Evolutionary conservation across 2,797 vertebrate species (phyloP).

Genomic region (Epinephelus malabaricus): DNA sequence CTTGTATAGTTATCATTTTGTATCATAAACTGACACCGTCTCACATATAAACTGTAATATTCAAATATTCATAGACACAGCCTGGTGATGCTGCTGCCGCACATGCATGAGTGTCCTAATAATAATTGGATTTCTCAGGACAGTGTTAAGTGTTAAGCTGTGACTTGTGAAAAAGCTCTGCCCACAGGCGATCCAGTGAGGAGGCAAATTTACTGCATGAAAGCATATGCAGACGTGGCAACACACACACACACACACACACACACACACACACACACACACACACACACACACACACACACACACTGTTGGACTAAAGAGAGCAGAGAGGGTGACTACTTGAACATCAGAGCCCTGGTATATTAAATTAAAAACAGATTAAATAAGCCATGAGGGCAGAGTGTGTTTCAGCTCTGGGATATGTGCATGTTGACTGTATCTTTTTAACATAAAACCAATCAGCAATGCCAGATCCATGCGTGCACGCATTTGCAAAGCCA

Average conservation of each 20-base stretch:
- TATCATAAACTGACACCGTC: background rate
- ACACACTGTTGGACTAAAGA: background rate
- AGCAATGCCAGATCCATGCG: background rate
- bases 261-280: no score
- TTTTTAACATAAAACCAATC: conserved; percentile 29
- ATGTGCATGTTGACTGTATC: background rate
- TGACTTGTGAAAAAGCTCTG: conserved; percentile 53
- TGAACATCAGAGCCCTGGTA: conserved; percentile 7
- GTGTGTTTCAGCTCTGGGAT: background rate
- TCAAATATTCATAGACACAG: conserved; percentile 47
- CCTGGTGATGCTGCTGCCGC: background rate
- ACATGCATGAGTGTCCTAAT: conserved; percentile 45
- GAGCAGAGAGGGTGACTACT: background rate
- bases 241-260: background rate
- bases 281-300: background rate
- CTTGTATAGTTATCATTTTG: background rate
- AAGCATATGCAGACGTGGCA: conserved; percentile 34
- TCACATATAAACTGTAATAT: conserved; percentile 6
- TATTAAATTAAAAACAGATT: conserved; percentile 53
- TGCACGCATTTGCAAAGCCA: background rate
- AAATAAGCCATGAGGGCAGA: background rate
- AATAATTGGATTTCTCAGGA: conserved; percentile 61
- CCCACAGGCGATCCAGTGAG: conserved; percentile 39
- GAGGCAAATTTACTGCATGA: conserved; percentile 59
- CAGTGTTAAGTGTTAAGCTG: conserved; percentile 31